Evolutionary conservation across 2,888 invertebrate genomes (phyloP).

Genomic region (Drosophila mettleri): DNA sequence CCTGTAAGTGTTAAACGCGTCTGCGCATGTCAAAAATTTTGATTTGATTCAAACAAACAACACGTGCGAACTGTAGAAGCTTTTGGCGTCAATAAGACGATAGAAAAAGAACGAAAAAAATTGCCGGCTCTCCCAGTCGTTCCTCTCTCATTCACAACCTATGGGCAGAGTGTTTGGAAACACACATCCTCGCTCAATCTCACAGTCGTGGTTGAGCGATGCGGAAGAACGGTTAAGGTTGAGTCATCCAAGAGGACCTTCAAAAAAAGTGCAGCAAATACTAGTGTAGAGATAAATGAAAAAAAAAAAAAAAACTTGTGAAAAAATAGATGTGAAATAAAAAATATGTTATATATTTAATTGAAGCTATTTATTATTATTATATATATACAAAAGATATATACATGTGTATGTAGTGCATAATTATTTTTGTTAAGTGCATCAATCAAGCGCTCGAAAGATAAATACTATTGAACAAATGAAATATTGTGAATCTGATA

Average conservation of each 20-base stretch:
- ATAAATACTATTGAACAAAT: background rate
- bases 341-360: background rate
- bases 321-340: background rate
- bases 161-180: slow-evolving; percentile 6
- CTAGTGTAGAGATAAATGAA: slow-evolving; percentile 46
- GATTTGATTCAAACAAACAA: slow-evolving; percentile 41
- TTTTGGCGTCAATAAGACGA: slow-evolving; percentile 26
- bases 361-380: background rate
- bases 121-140: slow-evolving; percentile 48
- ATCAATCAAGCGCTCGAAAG: background rate
- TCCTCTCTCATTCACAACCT: slow-evolving; percentile 32
- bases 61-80: slow-evolving; percentile 46
- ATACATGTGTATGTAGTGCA: no score
- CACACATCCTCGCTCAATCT: slow-evolving; percentile 19
- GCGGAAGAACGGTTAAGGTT: slow-evolving; percentile 60
- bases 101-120: slow-evolving; percentile 10
- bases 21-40: slow-evolving; percentile 43
- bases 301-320: slow-evolving; percentile 1
- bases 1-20: slow-evolving; percentile 21
- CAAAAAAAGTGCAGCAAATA: slow-evolving; percentile 28
- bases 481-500: background rate
- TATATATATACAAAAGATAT: background rate
- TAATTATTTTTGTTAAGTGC: slow-evolving; percentile 8
- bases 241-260: slow-evolving; percentile 39
- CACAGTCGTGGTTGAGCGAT: slow-evolving; percentile 49